Evolutionary conservation across 2,888 invertebrate genomes (phyloP).

Genomic region (Thera britannica): DNA sequence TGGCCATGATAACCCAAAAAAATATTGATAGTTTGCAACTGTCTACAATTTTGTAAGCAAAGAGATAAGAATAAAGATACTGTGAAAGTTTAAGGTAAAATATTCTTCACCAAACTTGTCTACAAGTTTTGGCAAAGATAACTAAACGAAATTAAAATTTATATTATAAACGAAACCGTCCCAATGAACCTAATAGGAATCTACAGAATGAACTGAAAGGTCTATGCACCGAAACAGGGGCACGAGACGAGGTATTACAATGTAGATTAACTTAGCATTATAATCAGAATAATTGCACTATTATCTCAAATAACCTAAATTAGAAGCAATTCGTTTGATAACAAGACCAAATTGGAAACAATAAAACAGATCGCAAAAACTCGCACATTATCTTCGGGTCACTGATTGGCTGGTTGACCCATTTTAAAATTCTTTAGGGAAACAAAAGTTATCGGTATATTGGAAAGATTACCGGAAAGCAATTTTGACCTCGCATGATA

Average conservation of each 20-base stretch:
- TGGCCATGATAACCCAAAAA: constrained; percentile 49
- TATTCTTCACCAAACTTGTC: no score
- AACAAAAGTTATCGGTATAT: constrained; percentile 34
- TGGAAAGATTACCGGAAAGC: constrained; percentile 30
- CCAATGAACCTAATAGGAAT: neutral
- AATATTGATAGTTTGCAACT: constrained; percentile 24
- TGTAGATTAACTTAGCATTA: constrained; percentile 38
- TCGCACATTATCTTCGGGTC: constrained; percentile 63
- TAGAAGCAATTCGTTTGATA: constrained; percentile 66
- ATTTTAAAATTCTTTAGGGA: constrained; percentile 54
- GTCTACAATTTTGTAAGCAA: constrained; percentile 14
- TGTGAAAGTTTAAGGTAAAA: neutral
- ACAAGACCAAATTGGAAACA: constrained; percentile 67
- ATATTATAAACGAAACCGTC: no score
- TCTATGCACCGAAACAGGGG: constrained; percentile 30
- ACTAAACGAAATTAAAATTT: no score
- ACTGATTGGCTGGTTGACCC: constrained; percentile 61
- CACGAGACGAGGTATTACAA: constrained; percentile 27
- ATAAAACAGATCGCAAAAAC: constrained; percentile 66
- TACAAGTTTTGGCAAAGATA: no score
- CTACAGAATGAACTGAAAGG: constrained; percentile 8
- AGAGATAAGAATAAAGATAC: constrained; percentile 1
- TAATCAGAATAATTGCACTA: constrained; percentile 51
- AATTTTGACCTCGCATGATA: constrained; percentile 25
- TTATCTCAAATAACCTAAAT: constrained; percentile 71